A percentile compares a stretch with the other conserved stretches of the same genome.
Evolutionary conservation across 2,888 invertebrate species (phyloP).

Genomic region (Pyrrhia umbra): DNA sequence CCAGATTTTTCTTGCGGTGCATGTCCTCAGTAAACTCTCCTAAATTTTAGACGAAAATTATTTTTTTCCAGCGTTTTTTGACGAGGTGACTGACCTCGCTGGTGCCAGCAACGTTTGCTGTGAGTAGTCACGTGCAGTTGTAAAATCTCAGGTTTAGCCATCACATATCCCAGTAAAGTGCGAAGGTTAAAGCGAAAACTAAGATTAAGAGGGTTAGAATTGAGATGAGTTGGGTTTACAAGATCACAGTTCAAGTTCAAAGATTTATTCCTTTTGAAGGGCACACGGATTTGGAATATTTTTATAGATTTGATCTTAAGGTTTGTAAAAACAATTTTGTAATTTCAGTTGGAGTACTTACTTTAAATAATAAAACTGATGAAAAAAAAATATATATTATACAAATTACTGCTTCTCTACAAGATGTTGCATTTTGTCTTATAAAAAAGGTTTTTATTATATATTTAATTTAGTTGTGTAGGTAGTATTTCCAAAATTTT

Average conservation of each 20-base stretch:
- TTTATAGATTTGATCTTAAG: not conserved
- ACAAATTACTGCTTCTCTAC: not conserved
- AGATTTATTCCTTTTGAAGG: slow-evolving; percentile 1
- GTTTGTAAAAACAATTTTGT: not conserved
- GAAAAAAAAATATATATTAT: too few species aligned
- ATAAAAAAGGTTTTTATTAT: too few species aligned
- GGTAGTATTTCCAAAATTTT: too few species aligned
- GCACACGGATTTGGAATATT: not conserved
- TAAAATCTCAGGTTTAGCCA: slow-evolving; percentile 34
- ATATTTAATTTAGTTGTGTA: too few species aligned
- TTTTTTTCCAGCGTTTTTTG: slow-evolving; percentile 5
- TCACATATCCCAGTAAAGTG: slow-evolving; percentile 28
- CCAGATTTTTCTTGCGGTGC: not conserved
- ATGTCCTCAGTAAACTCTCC: not conserved
- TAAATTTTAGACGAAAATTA: not conserved
- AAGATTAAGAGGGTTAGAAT: slow-evolving; percentile 30
- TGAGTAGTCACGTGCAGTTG: slow-evolving; percentile 38
- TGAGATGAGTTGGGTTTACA: slow-evolving; percentile 28
- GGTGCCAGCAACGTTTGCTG: not conserved
- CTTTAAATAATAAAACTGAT: too few species aligned
- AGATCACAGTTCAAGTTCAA: slow-evolving; percentile 20
- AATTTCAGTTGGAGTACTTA: not conserved
- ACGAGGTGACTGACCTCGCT: slow-evolving; percentile 22
- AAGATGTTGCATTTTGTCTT: too few species aligned
- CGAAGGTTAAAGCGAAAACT: slow-evolving; percentile 10